Percentiles rank a stretch among this genome's conserved stretches.
phyloP scores from a whole-genome alignment of 2,888 invertebrate species.

The Tanypteryx hageni region DNA sequence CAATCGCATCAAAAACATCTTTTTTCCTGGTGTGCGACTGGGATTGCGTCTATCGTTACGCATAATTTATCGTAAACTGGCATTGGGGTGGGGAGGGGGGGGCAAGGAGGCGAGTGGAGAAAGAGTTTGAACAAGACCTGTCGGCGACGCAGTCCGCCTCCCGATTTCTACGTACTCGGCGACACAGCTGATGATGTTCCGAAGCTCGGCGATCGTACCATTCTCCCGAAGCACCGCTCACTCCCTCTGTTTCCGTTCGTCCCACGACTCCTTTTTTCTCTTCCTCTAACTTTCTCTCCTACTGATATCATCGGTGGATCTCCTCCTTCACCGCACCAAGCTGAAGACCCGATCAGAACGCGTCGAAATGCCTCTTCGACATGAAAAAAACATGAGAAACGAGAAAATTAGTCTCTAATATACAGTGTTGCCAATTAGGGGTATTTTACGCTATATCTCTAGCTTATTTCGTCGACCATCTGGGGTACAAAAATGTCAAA shows the following conservation, averaged over 20 bases:
- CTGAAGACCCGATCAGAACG: not conserved
- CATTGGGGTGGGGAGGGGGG: no score
- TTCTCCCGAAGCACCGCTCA: not conserved
- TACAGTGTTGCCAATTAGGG: no score
- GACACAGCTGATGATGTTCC: not conserved
- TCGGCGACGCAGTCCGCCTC: not conserved
- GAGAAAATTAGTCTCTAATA: no score
- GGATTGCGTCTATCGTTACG: not conserved
- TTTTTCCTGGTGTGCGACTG: not conserved
- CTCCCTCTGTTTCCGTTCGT: not conserved
- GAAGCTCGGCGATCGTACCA: not conserved
- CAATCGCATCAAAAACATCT: not conserved
- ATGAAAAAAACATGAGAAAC: no score
- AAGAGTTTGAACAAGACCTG: not conserved
- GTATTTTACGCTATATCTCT: no score
- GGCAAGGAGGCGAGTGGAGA: not conserved
- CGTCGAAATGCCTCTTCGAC: no score
- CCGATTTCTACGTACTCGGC: slow-evolving; percentile 18
- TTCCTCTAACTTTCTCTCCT: not conserved
- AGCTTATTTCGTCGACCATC: no score
- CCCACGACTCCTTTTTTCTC: not conserved
- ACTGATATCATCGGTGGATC: not conserved
- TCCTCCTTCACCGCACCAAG: not conserved
- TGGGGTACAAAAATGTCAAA: no score
- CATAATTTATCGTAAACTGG: not conserved